Conservation (phyloP, 2,113 vertebrate genomes). For the Ariopsis seemanni region DNA sequence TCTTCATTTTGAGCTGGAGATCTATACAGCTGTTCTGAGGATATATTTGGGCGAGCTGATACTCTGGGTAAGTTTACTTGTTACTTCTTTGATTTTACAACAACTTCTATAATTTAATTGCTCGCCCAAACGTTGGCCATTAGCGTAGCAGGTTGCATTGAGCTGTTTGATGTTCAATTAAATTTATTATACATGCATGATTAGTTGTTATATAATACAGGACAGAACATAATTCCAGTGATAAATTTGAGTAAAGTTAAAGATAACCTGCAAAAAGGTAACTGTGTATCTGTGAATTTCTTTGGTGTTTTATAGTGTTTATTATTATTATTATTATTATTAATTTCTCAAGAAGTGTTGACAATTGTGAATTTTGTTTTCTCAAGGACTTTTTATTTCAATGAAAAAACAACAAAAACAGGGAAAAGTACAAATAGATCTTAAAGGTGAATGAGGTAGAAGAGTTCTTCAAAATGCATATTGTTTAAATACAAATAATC, state of each 20-base stretch:
- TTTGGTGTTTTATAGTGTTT: neutral
- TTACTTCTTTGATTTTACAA: neutral
- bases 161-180: neutral
- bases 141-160: neutral
- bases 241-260: neutral
- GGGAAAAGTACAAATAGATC: neutral
- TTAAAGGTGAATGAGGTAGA: neutral
- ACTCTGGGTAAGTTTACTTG: neutral
- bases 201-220: neutral
- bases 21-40: neutral
- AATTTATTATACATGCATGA: neutral
- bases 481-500: neutral
- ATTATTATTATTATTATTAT: constrained; percentile 12
- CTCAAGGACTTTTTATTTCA: neutral
- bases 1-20: neutral
- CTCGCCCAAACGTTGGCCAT: neutral
- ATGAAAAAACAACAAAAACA: neutral
- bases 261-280: neutral
- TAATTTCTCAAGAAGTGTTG: neutral
- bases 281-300: neutral
- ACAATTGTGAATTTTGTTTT: neutral
- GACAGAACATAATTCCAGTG: neutral
- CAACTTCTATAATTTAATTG: neutral
- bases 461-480: neutral
- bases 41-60: neutral